These are phyloP conservation scores for Brachionus asplanchnoidis DNA, from an alignment of 1,140 invertebrate species.

Conservation along the genomic window DNA sequence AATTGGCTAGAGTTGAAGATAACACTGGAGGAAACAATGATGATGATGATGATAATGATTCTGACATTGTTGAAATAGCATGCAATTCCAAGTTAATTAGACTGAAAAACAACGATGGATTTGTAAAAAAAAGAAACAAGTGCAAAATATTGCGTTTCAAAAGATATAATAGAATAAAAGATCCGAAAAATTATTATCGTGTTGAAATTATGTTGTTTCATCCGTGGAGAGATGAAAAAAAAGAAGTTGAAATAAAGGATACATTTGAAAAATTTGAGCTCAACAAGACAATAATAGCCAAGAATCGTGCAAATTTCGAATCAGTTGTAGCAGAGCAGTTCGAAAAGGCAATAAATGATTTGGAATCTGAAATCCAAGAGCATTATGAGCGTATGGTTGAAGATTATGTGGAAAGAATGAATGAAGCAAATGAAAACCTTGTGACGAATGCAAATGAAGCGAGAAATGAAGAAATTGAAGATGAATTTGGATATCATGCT, in stretches of 20 bases:
- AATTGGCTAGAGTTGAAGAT: not conserved
- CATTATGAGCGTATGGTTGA: not conserved
- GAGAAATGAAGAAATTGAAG: not conserved
- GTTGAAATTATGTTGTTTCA: not conserved
- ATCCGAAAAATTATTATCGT: not conserved
- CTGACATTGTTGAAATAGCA: not conserved
- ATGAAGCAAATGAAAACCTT: not conserved
- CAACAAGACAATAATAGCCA: not conserved
- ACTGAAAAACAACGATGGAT: not conserved
- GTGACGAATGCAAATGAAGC: not conserved
- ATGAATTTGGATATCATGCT: not conserved
- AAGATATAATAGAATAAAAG: not conserved
- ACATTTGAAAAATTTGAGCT: not conserved
- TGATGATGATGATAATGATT: not conserved
- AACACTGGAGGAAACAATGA: too few relatives aligned
- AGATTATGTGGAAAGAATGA: not conserved
- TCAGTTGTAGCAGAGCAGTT: not conserved
- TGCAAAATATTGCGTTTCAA: not conserved
- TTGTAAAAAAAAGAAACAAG: not conserved
- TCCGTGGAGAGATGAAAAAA: not conserved
- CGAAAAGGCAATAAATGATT: not conserved
- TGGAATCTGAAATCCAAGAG: not conserved
- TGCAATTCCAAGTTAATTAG: not conserved
- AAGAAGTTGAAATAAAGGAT: not conserved
- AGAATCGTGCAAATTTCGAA: not conserved